Percentiles rank a stretch among this genome's conserved stretches.
Evolutionary conservation across 2,113 vertebrate species (phyloP).

Genomic region (Toxotes jaculatrix): DNA sequence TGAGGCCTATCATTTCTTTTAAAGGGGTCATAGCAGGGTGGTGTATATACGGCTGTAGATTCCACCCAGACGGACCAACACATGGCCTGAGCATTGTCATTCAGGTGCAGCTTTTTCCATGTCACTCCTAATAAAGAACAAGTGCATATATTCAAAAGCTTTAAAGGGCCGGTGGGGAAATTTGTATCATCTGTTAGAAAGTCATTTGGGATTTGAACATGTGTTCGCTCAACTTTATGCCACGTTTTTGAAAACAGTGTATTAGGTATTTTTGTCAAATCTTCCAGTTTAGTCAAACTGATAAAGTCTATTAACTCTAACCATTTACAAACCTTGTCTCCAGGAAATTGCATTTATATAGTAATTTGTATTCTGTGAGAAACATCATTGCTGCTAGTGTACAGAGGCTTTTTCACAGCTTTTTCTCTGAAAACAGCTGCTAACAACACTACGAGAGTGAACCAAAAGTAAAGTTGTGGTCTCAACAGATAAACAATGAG

Average conservation of each 20-base stretch:
- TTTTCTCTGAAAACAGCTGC: neutral
- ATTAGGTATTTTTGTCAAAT: neutral
- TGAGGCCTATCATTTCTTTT: slow-evolving; percentile 45
- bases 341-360: too few relatives aligned
- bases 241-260: neutral
- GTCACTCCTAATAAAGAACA: slow-evolving; percentile 52
- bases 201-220: slow-evolving; percentile 28
- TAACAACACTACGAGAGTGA: neutral
- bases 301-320: too few relatives aligned
- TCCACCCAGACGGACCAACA: slow-evolving; percentile 73
- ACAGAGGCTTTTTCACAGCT: too few relatives aligned
- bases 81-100: slow-evolving; percentile 77
- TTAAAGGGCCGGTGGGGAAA: slow-evolving; percentile 35
- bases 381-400: too few relatives aligned
- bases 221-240: slow-evolving; percentile 11
- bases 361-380: too few relatives aligned
- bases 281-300: neutral
- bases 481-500: slow-evolving; percentile 5
- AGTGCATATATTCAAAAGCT: slow-evolving; percentile 48
- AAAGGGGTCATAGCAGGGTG: slow-evolving; percentile 38
- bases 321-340: too few relatives aligned
- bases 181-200: slow-evolving; percentile 48
- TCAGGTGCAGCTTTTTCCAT: slow-evolving; percentile 69
- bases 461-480: neutral
- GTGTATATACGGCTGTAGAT: slow-evolving; percentile 4